Evolutionary conservation across 1,140 invertebrate genomes (phyloP), one percentile per base, ranked within the genome.

Genomic region (Lasioglossum baleicum): DNA sequence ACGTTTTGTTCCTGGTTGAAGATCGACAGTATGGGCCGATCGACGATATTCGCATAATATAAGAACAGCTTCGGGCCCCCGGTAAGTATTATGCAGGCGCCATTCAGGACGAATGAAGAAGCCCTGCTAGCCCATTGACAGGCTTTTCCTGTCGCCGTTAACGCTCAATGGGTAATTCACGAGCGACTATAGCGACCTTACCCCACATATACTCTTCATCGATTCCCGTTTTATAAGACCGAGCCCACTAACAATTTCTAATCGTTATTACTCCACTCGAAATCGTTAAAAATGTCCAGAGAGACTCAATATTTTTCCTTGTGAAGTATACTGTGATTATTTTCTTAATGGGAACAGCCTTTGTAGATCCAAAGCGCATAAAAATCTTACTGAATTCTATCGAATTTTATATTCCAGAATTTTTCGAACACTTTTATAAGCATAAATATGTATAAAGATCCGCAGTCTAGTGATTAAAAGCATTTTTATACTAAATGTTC

Each of bases 121-220:
- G 22, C 70, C 61, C 60, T 44, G 64, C 13, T 48, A 66, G 53
- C 71, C 53, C 65, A 74, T 80, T 80, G 69, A 71, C 71, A 80
- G 58, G 44, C 56, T 75, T 80, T 80, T 80, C 40, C 65, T 66
- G 48, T 58, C 64, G 53, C 70, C n/a, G 35, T 58, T 48, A 35
- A 64, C 71, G 60, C 74, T 60, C 20, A 80, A 80, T 80, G 75
- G 65, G 65, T 76, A 76, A 76, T 76, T 76, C 66, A 70, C 65
- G 66, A 61, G 48, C 75, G 42, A 31, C 22, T 56, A 70, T 60
- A 76, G 64, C 31, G 75, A 58, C 75, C 66, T 76, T 76, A 76
- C 66, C 42, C 75, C 66, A 69, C 40, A 70, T 61, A 69, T 22
- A 11, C 48, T 26, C 74, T 31, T 26, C n/a, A 7, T 20, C 48